Evolutionary conservation across 23 tunicate genomes (phyloP), one percentile per base, ranked within the genome.

Genomic region (Styela clava): DNA sequence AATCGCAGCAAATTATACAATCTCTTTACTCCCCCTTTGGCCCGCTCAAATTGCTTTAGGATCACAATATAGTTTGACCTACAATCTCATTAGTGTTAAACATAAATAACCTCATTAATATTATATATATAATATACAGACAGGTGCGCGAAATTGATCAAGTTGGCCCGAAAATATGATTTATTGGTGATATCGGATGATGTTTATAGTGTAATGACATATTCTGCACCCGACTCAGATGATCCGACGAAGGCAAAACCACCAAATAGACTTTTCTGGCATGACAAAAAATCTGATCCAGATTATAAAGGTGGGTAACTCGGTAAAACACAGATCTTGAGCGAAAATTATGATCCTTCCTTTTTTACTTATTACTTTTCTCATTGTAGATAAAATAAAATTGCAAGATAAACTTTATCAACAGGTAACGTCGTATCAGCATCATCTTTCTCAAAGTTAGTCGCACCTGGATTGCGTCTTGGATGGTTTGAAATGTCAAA

Each of bases 401-500:
- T n/a, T n/a, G n/a, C n/a, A n/a, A n/a, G n/a, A n/a, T n/a, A n/a
- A n/a, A n/a, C n/a, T n/a, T n/a, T n/a, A n/a, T n/a, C n/a, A n/a
- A 44, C 69, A 91, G 97, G 97, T 28, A 82, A 91, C 63, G 90
- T 91, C 21, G 78, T 91, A 2, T 86, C 97, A 23, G 82, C 78
- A 33, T 90, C 90, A 26, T 62, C 87, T 1, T 86, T 91, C 63
- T 34, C 90, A 2, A 91, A 91, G 69, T 86, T 86, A 12, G 51
- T 79, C 21, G 97, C 90, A 0, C 97, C 97, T 20, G 91, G 97
- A 7, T 72, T 91, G 70, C 74, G 97, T 0, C 44, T 86, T 27
- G 97, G 97, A 20, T 91, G 97, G 97, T 86, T 68, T 63, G 97
- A 91, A 73, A 81, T 82, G 1, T 90, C 97, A 16, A 33, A 69